Percentiles rank a stretch among this genome's conserved stretches.
Conservation (phyloP, 2,797 vertebrate genomes). For the Enteromius radiatus region DNA sequence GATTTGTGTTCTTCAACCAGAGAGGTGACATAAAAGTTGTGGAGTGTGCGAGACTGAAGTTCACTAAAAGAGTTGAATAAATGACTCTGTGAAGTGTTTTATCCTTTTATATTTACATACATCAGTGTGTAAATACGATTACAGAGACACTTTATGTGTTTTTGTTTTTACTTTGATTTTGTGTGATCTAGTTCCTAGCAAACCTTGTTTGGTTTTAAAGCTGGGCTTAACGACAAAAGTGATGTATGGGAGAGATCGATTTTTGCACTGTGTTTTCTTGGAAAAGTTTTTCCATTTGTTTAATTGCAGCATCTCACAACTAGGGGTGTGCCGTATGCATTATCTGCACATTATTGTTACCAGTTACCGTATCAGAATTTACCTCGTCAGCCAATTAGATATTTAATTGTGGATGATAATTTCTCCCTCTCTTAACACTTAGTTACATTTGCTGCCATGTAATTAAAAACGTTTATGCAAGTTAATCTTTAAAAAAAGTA, state of each 20-base stretch:
- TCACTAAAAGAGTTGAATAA: slow-evolving; percentile 38
- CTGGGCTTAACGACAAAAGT: not conserved
- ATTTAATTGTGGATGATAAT: not conserved
- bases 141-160: not conserved
- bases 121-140: slow-evolving; percentile 27
- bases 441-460: not conserved
- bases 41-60: slow-evolving; percentile 39
- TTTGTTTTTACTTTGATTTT: slow-evolving; percentile 20
- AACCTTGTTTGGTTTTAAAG: slow-evolving; percentile 13
- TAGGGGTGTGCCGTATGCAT: not conserved
- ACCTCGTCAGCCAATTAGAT: not conserved
- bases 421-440: not conserved
- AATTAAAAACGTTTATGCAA: not conserved
- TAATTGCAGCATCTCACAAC: not conserved
- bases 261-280: not conserved
- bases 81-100: not conserved
- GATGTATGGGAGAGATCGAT: not conserved
- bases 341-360: not conserved
- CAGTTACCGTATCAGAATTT: not conserved
- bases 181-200: slow-evolving; percentile 9
- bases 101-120: slow-evolving; percentile 10
- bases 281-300: not conserved
- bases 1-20: slow-evolving; percentile 50
- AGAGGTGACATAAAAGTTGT: slow-evolving; percentile 32
- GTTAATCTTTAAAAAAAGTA: not conserved